Evolutionary conservation across 2,113 vertebrate species (phyloP).

Genomic region (Sinocyclocheilus anophthalmus): DNA sequence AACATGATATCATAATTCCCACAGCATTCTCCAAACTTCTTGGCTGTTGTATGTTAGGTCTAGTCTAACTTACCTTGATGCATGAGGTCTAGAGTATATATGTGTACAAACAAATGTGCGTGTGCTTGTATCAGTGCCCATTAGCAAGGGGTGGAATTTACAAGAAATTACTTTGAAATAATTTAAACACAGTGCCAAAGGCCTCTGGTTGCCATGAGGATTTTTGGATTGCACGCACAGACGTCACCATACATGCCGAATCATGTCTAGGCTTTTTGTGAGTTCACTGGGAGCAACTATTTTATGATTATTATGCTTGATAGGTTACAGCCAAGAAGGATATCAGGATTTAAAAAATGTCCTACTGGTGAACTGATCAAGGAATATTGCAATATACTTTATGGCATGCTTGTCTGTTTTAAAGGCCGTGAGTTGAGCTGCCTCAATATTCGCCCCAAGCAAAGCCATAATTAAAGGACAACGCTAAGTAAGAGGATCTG

Average conservation of each 20-base stretch:
- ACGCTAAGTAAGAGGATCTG: background rate
- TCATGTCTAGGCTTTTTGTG: background rate
- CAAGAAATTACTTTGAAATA: background rate
- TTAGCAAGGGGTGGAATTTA: background rate
- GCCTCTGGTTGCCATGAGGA: background rate
- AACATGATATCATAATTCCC: background rate
- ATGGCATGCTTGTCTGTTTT: background rate
- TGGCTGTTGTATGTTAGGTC: background rate
- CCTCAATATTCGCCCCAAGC: background rate
- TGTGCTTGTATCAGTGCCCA: background rate
- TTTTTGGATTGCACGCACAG: background rate
- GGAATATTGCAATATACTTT: background rate
- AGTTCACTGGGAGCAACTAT: background rate
- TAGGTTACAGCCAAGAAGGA: background rate
- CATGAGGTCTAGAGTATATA: too few species aligned
- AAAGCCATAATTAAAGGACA: background rate
- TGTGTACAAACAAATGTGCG: background rate
- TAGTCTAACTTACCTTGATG: too few species aligned
- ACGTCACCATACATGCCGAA: constrained; percentile 8
- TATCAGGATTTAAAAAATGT: background rate
- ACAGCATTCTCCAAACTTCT: background rate
- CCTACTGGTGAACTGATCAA: background rate
- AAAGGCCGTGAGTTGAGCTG: background rate
- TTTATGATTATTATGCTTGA: background rate
- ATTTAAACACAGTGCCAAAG: background rate